phyloP scores from a whole-genome alignment of 2,888 invertebrate species.

The Merodon equestris region DNA sequence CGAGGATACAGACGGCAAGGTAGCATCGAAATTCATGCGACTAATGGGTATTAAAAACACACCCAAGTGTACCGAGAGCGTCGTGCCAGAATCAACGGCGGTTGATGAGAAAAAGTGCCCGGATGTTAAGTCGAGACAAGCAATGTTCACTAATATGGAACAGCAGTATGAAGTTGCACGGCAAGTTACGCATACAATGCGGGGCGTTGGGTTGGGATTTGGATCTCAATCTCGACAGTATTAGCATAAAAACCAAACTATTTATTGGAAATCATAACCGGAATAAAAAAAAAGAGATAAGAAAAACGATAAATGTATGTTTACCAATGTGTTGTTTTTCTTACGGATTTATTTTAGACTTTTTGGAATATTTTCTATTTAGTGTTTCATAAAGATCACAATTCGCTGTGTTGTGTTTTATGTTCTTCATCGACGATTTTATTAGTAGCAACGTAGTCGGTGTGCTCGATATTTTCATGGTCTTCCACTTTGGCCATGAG shows the following conservation, averaged over 20 bases:
- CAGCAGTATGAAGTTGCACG: conserved; percentile 97
- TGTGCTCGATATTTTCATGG: conserved; percentile 74
- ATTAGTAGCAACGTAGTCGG: conserved; percentile 15
- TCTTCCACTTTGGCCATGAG: conserved; percentile 76
- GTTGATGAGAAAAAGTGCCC: conserved; percentile 64
- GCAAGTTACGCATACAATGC: conserved; percentile 96
- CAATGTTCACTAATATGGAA: conserved; percentile 95
- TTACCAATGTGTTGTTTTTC: conserved; percentile 17
- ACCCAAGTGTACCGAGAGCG: conserved; percentile 41
- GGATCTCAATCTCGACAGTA: conserved; percentile 80
- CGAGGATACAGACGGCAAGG: conserved; percentile 94
- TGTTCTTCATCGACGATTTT: conserved; percentile 16
- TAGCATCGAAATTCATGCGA: conserved; percentile 96
- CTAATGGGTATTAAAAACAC: conserved; percentile 94
- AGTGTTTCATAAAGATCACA: conserved; percentile 54
- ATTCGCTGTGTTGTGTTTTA: conserved; percentile 68
- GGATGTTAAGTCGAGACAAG: conserved; percentile 81
- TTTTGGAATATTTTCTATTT: conserved; percentile 30
- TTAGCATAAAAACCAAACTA: conserved; percentile 58
- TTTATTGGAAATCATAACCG: conserved; percentile 38
- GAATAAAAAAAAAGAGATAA: background rate
- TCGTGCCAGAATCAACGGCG: conserved; percentile 9
- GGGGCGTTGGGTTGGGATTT: conserved; percentile 92
- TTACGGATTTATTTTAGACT: conserved; percentile 30
- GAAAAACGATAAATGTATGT: conserved; percentile 27